A percentile compares a stretch with the other conserved stretches of the same genome.
Evolutionary conservation across 2,797 vertebrate species (phyloP).

Genomic region (Melanotaenia boesemani): DNA sequence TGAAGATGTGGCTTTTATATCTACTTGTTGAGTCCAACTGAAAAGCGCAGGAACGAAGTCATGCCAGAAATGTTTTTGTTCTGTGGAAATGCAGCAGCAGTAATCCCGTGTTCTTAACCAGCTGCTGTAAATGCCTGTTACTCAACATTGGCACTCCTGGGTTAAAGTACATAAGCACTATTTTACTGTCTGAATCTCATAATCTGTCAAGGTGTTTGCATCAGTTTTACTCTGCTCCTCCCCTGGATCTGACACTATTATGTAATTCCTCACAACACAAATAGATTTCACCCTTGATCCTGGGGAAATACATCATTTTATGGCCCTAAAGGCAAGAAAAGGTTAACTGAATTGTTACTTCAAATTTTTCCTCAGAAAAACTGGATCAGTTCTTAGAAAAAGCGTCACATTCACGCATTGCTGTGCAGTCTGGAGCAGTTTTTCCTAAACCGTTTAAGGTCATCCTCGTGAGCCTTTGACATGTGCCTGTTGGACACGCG

Average conservation of each 20-base stretch:
- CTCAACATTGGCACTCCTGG: slow-evolving; percentile 37
- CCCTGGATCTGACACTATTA: slow-evolving; percentile 51
- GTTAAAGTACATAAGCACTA: slow-evolving; percentile 19
- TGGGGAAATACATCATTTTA: not conserved
- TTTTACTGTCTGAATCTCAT: slow-evolving; percentile 50
- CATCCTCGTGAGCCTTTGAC: slow-evolving; percentile 47
- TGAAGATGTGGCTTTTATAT: not conserved
- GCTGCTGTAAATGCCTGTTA: slow-evolving; percentile 20
- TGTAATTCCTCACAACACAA: slow-evolving; percentile 38
- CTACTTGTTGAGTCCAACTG: not conserved
- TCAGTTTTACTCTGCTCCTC: slow-evolving; percentile 39
- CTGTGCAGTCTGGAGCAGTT: not conserved
- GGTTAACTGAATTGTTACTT: not conserved
- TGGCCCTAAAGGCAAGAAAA: not conserved
- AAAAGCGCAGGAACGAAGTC: not conserved
- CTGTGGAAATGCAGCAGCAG: not conserved
- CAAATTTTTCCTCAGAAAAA: not conserved
- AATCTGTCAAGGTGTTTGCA: slow-evolving; percentile 50
- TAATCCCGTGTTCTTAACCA: slow-evolving; percentile 5
- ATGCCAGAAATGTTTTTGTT: not conserved
- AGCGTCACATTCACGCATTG: not conserved
- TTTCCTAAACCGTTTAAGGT: slow-evolving; percentile 35
- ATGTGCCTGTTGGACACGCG: slow-evolving; percentile 50
- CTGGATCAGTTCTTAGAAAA: not conserved
- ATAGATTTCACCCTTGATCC: slow-evolving; percentile 23